Base-by-base conservation (phyloP, 2,797 vertebrate genomes). In the Pseudochromis fuscus region DNA sequence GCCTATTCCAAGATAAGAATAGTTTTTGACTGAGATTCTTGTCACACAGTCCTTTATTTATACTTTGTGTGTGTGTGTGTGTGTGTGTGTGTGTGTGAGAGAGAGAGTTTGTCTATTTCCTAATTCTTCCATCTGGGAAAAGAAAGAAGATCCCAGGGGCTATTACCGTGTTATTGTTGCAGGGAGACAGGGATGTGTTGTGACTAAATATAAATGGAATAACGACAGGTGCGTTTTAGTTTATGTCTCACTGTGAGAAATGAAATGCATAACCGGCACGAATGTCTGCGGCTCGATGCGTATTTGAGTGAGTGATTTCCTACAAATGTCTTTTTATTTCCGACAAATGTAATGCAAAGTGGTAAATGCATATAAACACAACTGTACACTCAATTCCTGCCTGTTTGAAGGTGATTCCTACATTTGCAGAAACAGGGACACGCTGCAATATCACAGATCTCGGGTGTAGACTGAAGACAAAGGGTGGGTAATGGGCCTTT, bases 201-300 rank as follows among this genome's bases (percentile, higher is more conserved):
- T 31, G 73, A 67, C 75, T 82, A 55, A 77, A 87, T 75, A 77
- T 69, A 83, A 75, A 81, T 28, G 16, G 19, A 71, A 52, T 24
- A 51, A 60, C 4, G 28, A 53, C 31, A 79, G 48, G 67, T 65
- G 55, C 70, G 37, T 74, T 55, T 77, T 23, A 11, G 8, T 52
- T 21, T 53, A 37, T 57, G 52, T 56, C 23, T 63, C 21, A 13
- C 25, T 60, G 44, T 42, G 15, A 38, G 24, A 18, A 31, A 37
- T 49, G 31, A 67, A 58, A 18, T 28, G 44, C 11, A 56, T 31
- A 44, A 56, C 64, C 50, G 28, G 33, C 28, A 44, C 48, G 59
- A 33, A 24, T 8, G 3, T 59, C 46, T 64, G 56, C 0, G 1
- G 46, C 27, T 46, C 40, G 15, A 18, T 27, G 65, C 19, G 63